Percentiles rank a stretch among this genome's conserved stretches.
Evolutionary conservation across 2,113 vertebrate genomes (phyloP).

Genomic region (Pituophis catenifer): DNA sequence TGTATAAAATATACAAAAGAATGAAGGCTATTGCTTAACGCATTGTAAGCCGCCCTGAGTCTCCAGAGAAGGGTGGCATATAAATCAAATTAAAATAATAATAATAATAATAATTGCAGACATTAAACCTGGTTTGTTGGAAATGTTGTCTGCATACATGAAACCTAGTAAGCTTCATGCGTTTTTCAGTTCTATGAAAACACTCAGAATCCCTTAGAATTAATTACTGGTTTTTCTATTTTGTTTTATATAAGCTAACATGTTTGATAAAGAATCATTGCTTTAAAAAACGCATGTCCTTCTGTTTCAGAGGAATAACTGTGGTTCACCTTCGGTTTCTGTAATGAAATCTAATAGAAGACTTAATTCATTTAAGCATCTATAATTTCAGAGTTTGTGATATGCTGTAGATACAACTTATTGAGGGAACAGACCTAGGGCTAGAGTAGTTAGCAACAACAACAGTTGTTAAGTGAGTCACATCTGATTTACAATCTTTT

Average conservation of each 20-base stretch:
- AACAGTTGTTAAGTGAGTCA: no score
- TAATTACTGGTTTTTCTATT: background rate
- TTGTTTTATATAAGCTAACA: background rate
- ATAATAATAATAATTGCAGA: no score
- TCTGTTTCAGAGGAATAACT: background rate
- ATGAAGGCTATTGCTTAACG: no score
- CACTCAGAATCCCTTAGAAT: background rate
- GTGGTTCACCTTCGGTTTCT: background rate
- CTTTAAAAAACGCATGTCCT: background rate
- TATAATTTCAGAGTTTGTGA: background rate
- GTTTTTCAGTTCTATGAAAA: background rate
- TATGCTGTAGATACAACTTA: background rate
- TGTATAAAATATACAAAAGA: no score
- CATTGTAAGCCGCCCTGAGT: no score
- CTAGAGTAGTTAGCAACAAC: background rate
- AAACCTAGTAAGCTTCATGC: background rate
- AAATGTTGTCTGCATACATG: background rate
- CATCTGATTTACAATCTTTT: background rate
- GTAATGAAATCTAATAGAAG: background rate
- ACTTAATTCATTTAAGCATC: background rate
- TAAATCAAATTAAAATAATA: no score
- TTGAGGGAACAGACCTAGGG: background rate
- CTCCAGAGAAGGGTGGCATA: no score
- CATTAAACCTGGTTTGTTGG: background rate
- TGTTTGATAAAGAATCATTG: background rate